Percentiles rank a stretch among this genome's conserved stretches.
Conservation (phyloP, 37 sponge, comb jelly and placozoan genomes). For the Ianthella basta region DNA sequence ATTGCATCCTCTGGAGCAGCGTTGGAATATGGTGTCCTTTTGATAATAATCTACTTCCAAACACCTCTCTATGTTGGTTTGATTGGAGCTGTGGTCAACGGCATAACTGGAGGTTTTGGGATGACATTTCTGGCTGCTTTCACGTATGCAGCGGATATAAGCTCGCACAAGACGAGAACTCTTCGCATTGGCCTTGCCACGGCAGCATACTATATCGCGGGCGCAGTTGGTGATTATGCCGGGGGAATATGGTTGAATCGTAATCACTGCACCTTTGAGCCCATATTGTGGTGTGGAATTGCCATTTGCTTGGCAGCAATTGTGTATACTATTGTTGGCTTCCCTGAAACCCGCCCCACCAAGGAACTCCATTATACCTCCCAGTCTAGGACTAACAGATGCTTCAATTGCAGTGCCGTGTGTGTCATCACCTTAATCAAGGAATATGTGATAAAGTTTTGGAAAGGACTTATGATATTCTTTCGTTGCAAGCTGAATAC, state of each 20-base stretch:
- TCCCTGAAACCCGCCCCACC: slow-evolving; percentile 36
- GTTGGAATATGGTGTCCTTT: background rate
- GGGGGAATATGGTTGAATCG: slow-evolving; percentile 51
- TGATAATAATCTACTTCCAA: slow-evolving; percentile 29
- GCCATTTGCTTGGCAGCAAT: background rate
- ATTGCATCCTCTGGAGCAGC: slow-evolving; percentile 18
- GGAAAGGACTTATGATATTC: slow-evolving; percentile 50
- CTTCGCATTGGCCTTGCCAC: slow-evolving; percentile 50
- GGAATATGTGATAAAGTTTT: background rate
- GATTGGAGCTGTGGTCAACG: slow-evolving; percentile 16
- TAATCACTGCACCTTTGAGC: slow-evolving; percentile 39
- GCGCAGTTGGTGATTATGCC: slow-evolving; percentile 11
- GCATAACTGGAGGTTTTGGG: slow-evolving; percentile 53
- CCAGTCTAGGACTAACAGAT: background rate
- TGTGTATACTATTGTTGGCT: slow-evolving; percentile 39
- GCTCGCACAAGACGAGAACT: slow-evolving; percentile 32
- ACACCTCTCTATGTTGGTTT: slow-evolving; percentile 3
- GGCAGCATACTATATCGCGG: slow-evolving; percentile 42
- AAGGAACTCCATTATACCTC: background rate
- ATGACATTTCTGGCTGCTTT: slow-evolving; percentile 31
- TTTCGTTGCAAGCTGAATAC: slow-evolving; percentile 13
- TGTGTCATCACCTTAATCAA: background rate
- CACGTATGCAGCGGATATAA: slow-evolving; percentile 59
- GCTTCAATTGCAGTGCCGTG: background rate
- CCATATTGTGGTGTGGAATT: slow-evolving; percentile 11